Conservation (phyloP, 2,888 invertebrate genomes). For the Leptura quadrifasciata region DNA sequence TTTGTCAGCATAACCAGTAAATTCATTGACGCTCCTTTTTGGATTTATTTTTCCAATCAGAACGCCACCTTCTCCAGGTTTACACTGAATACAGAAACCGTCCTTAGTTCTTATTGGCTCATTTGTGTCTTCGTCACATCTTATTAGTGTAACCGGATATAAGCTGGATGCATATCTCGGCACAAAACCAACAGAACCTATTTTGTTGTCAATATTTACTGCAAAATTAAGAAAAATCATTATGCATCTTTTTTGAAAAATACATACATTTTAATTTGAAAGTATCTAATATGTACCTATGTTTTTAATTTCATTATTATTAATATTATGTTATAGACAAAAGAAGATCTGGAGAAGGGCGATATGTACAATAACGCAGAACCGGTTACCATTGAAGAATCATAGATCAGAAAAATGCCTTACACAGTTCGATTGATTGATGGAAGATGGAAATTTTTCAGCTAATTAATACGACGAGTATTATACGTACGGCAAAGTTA, state of each 20-base stretch:
- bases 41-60: conserved; percentile 84
- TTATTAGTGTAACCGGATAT: conserved; percentile 83
- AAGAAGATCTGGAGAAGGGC: no score
- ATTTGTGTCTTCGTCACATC: conserved; percentile 81
- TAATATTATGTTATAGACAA: no score
- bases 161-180: conserved; percentile 78
- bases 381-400: no score
- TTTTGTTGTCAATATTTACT: conserved; percentile 93
- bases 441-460: no score
- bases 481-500: no score
- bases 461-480: no score
- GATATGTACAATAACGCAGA: no score
- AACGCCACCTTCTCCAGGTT: conserved; percentile 90
- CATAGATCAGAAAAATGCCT: no score
- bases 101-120: conserved; percentile 82
- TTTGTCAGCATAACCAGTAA: conserved; percentile 82
- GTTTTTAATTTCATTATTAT: no score
- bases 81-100: conserved; percentile 87
- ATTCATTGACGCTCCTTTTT: conserved; percentile 76
- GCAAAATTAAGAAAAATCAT: conserved; percentile 66
- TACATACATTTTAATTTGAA: no score
- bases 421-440: no score
- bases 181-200: conserved; percentile 95
- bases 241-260: neutral
- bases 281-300: conserved; percentile 77